Evolutionary conservation across 2,888 invertebrate species (phyloP).

Genomic region (Cetonia aurata): DNA sequence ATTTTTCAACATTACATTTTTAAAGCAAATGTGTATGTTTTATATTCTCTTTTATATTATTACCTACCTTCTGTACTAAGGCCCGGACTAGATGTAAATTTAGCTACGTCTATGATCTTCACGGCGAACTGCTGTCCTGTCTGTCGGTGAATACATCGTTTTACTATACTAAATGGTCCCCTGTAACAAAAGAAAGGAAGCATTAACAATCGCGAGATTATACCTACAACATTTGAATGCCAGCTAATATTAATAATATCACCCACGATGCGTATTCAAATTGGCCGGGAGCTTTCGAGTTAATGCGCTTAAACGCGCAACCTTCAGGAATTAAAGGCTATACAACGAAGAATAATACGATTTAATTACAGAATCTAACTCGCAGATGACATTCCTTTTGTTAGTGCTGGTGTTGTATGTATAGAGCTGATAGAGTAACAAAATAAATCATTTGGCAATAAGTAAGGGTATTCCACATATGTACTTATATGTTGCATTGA

Average conservation of each 20-base stretch:
- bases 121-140: conserved; percentile 97
- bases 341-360: conserved; percentile 29
- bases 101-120: conserved; percentile 97
- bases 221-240: too few species aligned
- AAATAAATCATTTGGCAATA: not conserved
- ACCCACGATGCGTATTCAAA: too few species aligned
- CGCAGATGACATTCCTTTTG: conserved; percentile 26
- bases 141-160: conserved; percentile 94
- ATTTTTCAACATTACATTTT: too few species aligned
- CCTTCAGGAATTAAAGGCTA: conserved; percentile 16
- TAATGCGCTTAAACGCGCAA: too few species aligned
- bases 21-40: too few species aligned
- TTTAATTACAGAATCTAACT: conserved; percentile 27
- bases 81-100: conserved; percentile 96
- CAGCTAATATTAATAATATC: too few species aligned
- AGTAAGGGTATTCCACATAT: not conserved
- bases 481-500: too few species aligned
- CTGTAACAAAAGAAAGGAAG: conserved; percentile 68
- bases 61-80: conserved; percentile 91
- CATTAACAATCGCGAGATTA: too few species aligned
- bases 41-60: too few species aligned
- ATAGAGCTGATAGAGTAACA: not conserved
- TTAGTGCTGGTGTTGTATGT: conserved; percentile 9
- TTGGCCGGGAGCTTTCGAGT: too few species aligned
- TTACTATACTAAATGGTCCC: conserved; percentile 96